Base-by-base conservation (phyloP, 2,888 invertebrate species). In the Morinoia aosen region DNA sequence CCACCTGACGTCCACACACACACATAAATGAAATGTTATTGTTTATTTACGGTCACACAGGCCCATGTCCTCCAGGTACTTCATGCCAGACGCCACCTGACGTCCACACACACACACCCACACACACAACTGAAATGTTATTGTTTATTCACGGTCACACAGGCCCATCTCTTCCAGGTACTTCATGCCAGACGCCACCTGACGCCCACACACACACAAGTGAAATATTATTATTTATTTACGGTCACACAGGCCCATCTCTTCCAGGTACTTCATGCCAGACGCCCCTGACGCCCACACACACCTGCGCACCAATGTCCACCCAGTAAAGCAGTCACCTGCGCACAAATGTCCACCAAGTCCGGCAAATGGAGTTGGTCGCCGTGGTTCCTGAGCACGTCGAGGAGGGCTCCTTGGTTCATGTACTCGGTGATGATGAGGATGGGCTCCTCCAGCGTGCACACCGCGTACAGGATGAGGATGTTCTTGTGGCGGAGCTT, bases 261-360 rank as follows among this genome's bases (percentile, higher is more conserved):
- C 98, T 97, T 99, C 99, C 97, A 99, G 98, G 97, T 99, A 99
- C 97, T 98, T 98, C 99, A 99, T 99, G 95, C 99, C 99, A 97
- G 98, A 98, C 39, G 99, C 99, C 95, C 98, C 97, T 97, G 96
- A 98, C 96, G 98, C 98, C 97, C 98, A 98, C 97, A 33, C 76
- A 33, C 98, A 98, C 97, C 93, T 93, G 93, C 10, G 93, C 58
- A 93, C 93, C 58, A 33, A 93, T 93, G 57, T 93, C 58, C 58
- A 39, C 19, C 57, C 7, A 48, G 57, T 48, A 58, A 93, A 90
- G 98, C 99, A 99, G 99, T 97, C 98, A 98, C 97, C 93, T 93
- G 93, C 10, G 93, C 58, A 93, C 93, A 93, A 33, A 93, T 93
- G 57, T 93, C 93, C 58, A 93, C 93, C 56, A 93, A 57, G 12